A percentile compares a stretch with the other conserved stretches of the same genome.
phyloP scores from a whole-genome alignment of 1,140 invertebrate genomes.

The Teleogryllus occipitalis region DNA sequence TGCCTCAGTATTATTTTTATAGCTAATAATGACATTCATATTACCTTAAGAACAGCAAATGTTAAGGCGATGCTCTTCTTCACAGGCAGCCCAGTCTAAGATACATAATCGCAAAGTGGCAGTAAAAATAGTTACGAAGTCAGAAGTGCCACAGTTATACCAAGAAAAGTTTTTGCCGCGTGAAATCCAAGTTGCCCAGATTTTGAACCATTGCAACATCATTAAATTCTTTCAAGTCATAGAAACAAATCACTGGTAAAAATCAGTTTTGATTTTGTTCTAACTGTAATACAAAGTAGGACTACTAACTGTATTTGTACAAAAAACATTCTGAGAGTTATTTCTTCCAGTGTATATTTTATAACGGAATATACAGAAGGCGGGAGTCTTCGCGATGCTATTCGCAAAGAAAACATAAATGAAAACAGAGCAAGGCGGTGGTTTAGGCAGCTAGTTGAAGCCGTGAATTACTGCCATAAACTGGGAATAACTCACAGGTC shows the following conservation, averaged over 20 bases:
- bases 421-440: conserved; percentile 24
- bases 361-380: neutral
- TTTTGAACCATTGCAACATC: conserved; percentile 21
- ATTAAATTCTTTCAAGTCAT: conserved; percentile 22
- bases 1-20: too few relatives aligned
- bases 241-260: conserved; percentile 15
- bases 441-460: conserved; percentile 26
- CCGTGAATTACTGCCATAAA: conserved; percentile 17
- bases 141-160: neutral
- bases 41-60: too few relatives aligned
- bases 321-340: neutral
- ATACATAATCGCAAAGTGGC: neutral
- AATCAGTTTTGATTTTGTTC: too few relatives aligned
- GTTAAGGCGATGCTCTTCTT: too few relatives aligned
- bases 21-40: too few relatives aligned
- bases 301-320: neutral
- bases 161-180: neutral
- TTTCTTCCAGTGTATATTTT: neutral
- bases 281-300: too few relatives aligned
- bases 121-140: neutral
- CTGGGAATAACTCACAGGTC: conserved; percentile 31
- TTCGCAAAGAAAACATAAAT: neutral
- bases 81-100: neutral
- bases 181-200: conserved; percentile 19
- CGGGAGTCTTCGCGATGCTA: neutral